phyloP scores from a whole-genome alignment of 1,140 invertebrate species.

The Bombus picipes region DNA sequence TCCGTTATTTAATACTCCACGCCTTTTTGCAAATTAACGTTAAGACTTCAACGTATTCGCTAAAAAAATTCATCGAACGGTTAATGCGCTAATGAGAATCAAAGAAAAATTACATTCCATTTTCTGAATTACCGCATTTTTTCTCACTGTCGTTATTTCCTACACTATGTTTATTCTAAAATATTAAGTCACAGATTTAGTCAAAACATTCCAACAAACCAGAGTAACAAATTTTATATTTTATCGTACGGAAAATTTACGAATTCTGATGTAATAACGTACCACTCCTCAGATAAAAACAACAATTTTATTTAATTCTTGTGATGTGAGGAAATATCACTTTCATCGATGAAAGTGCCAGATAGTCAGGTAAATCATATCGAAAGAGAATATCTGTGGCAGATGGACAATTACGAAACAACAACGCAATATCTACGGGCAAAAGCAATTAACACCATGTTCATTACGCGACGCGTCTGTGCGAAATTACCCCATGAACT shows the following conservation, averaged over 20 bases:
- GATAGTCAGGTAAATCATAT: not conserved
- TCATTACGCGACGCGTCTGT: slow-evolving; percentile 66
- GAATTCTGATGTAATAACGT: not conserved
- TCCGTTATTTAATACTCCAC: too few relatives aligned
- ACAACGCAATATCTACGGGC: slow-evolving; percentile 13
- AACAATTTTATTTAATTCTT: not conserved
- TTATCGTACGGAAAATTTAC: not conserved
- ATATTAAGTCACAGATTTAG: not conserved
- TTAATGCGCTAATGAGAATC: too few relatives aligned
- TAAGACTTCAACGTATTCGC: too few relatives aligned
- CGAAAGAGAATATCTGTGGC: not conserved
- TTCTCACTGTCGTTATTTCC: too few relatives aligned
- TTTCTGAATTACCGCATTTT: too few relatives aligned
- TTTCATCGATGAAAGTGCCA: not conserved
- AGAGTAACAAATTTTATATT: not conserved
- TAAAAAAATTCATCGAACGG: too few relatives aligned
- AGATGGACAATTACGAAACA: slow-evolving; percentile 23
- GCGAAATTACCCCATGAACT: slow-evolving; percentile 53
- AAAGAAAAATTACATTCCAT: too few relatives aligned
- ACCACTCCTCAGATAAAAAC: not conserved
- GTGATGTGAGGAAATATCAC: not conserved
- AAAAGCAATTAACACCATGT: slow-evolving; percentile 71
- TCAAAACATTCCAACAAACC: not conserved
- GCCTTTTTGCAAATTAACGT: too few relatives aligned
- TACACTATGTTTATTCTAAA: not conserved